phyloP scores from a whole-genome alignment of 2,113 vertebrate genomes.

The Ursus arctos region DNA sequence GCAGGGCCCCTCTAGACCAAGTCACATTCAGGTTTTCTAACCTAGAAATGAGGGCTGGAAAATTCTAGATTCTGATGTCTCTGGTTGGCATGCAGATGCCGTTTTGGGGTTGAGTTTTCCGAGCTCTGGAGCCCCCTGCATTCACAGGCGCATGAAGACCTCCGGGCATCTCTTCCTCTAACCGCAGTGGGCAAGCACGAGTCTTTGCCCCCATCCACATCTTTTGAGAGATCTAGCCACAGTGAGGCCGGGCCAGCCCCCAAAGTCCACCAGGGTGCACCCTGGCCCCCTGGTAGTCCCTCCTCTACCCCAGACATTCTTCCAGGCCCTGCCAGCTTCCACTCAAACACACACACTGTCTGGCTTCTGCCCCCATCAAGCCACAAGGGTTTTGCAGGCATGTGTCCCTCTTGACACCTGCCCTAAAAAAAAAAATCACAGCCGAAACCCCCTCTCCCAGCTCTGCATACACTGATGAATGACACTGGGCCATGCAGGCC shows the following conservation, averaged over 20 bases:
- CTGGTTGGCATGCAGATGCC: not conserved
- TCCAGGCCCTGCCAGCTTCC: not conserved
- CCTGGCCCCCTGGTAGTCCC: not conserved
- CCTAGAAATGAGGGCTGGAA: not conserved
- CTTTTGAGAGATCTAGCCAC: not conserved
- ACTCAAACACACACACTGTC: not conserved
- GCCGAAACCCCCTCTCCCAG: not conserved
- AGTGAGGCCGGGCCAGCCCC: not conserved
- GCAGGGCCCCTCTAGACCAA: not conserved
- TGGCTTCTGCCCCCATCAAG: not conserved
- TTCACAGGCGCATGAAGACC: not conserved
- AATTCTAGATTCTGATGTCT: not conserved
- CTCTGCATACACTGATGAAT: accelerated
- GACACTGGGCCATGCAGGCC: not conserved
- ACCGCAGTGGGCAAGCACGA: not conserved
- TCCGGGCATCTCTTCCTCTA: not conserved
- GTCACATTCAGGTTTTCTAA: not conserved
- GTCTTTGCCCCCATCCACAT: not conserved
- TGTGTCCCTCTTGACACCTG: not conserved
- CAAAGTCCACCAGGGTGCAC: not conserved
- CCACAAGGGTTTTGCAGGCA: not conserved
- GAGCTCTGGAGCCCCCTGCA: not conserved
- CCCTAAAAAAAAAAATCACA: not conserved
- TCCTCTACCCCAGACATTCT: not conserved
- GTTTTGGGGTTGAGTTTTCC: not conserved